These are phyloP conservation scores for Melieria picta DNA, from an alignment of 2,888 invertebrate genomes.

Conservation along the genomic window DNA sequence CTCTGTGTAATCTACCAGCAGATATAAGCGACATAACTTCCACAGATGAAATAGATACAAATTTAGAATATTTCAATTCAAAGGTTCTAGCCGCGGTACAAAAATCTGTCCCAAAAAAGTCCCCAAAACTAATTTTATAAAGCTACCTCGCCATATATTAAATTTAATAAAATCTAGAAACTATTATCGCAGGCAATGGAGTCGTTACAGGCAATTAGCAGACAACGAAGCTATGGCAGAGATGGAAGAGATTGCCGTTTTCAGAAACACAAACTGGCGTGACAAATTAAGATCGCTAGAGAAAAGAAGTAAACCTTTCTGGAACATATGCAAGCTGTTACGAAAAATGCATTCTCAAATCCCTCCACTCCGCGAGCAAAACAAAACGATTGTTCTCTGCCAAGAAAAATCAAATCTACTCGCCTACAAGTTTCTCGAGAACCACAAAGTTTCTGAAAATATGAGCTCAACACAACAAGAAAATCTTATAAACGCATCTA, in stretches of 20 bases:
- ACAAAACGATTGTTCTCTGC: background rate
- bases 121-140: conserved; percentile 9
- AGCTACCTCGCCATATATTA: background rate
- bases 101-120: background rate
- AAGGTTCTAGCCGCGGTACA: background rate
- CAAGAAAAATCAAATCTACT: conserved; percentile 3
- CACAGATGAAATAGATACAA: background rate
- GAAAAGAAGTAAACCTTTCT: conserved; percentile 16
- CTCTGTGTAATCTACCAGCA: background rate
- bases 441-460: no score
- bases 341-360: conserved; percentile 1
- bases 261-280: conserved; percentile 22
- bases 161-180: conserved; percentile 7
- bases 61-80: background rate
- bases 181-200: conserved; percentile 11
- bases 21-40: background rate
- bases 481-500: no score
- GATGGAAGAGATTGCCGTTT: background rate
- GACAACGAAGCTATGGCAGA: background rate
- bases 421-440: no score
- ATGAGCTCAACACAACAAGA: no score
- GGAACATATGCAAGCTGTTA: conserved; percentile 19
- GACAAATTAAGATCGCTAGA: conserved; percentile 13
- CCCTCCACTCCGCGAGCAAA: background rate
- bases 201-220: conserved; percentile 7